These are phyloP conservation scores for Hypsibius dujardini DNA, from an alignment of 1,140 invertebrate genomes.

Conservation along the genomic window DNA sequence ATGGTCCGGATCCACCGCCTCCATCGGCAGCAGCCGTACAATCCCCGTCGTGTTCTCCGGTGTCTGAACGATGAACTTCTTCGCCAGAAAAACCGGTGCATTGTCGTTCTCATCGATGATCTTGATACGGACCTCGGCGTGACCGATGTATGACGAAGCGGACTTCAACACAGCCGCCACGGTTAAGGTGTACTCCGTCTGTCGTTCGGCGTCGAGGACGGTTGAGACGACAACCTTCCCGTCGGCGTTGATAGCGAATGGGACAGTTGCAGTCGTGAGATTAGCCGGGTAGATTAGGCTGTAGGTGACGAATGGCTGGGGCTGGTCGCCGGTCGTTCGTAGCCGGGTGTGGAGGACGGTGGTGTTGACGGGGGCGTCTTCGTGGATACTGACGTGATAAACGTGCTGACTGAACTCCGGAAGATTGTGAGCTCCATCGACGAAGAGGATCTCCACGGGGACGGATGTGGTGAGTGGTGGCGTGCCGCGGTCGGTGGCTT, in stretches of 20 bases:
- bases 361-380: slow-evolving; percentile 55
- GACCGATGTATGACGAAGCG: slow-evolving; percentile 49
- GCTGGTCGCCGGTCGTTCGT: slow-evolving; percentile 26
- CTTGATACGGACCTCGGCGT: slow-evolving; percentile 55
- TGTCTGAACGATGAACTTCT: slow-evolving; percentile 52
- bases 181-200: slow-evolving; percentile 52
- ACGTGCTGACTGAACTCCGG: slow-evolving; percentile 56
- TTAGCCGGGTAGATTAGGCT: slow-evolving; percentile 15
- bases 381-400: slow-evolving; percentile 61
- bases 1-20: slow-evolving; percentile 67
- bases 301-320: slow-evolving; percentile 3
- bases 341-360: slow-evolving; percentile 15
- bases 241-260: slow-evolving; percentile 51
- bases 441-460: slow-evolving; percentile 50
- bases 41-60: slow-evolving; percentile 62
- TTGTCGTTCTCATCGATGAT: slow-evolving; percentile 81
- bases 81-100: slow-evolving; percentile 62
- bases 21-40: slow-evolving; percentile 45
- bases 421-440: slow-evolving; percentile 69
- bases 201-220: slow-evolving; percentile 55
- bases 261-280: slow-evolving; percentile 28
- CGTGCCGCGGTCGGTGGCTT: slow-evolving; percentile 56
- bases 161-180: slow-evolving; percentile 60
- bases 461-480: slow-evolving; percentile 53
- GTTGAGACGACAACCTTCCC: slow-evolving; percentile 53